A percentile compares a stretch with the other conserved stretches of the same genome.
These are phyloP conservation scores for Nyctibius grandis DNA, from an alignment of 2,797 vertebrate genomes.

Conservation along the genomic window DNA sequence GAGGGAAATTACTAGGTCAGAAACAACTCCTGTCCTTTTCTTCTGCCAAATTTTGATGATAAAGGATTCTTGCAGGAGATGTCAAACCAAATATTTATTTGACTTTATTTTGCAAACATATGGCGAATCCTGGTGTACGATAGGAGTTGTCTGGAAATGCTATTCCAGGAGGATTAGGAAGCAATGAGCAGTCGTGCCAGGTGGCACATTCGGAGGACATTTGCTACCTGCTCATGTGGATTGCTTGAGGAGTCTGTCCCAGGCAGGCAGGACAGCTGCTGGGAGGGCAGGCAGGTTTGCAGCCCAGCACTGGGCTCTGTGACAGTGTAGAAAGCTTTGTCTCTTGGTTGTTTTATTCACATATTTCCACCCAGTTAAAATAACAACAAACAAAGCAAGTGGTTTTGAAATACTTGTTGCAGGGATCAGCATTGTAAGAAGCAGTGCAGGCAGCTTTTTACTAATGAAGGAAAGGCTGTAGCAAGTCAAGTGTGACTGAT, in stretches of 20 bases:
- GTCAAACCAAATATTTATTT: neutral
- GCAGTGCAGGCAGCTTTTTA: neutral
- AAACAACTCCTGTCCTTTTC: neutral
- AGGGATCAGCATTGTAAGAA: neutral
- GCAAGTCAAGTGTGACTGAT: neutral
- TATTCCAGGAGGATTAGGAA: neutral
- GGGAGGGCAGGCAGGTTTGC: neutral
- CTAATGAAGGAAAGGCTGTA: neutral
- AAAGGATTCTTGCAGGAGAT: slow-evolving; percentile 8
- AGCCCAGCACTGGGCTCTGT: neutral
- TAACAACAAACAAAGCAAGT: neutral
- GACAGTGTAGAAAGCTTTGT: neutral
- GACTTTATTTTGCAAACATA: neutral
- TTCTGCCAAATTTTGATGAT: neutral
- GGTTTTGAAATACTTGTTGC: neutral
- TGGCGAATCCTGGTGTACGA: neutral
- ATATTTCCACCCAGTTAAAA: neutral
- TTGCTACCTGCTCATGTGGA: neutral
- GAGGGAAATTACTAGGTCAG: neutral
- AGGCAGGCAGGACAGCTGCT: neutral
- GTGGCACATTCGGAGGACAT: neutral
- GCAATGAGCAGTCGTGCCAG: neutral
- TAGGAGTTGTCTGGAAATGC: neutral
- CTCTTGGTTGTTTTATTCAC: neutral
- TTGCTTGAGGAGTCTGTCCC: neutral